Conservation (phyloP, 2,888 invertebrate genomes). For the Barypeithes pellucidus region DNA sequence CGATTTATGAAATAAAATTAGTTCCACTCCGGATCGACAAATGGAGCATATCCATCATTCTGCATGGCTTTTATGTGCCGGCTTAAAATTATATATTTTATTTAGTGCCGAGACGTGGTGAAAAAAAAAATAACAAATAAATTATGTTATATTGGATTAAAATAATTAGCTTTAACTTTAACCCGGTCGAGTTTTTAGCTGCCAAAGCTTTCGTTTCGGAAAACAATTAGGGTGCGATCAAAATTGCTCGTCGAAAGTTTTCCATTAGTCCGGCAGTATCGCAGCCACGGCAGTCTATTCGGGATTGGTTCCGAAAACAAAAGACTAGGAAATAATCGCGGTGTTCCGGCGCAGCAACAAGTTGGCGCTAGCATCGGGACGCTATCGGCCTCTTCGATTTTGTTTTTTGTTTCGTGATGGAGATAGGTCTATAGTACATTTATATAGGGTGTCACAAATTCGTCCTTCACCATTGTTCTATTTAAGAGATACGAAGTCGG, state of each 20-base stretch:
- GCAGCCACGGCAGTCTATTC: conserved; percentile 14
- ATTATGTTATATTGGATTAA: too few species aligned
- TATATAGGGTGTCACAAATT: too few species aligned
- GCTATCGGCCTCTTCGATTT: conserved; percentile 29
- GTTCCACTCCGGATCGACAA: conserved; percentile 14
- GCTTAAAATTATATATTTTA: conserved; percentile 17
- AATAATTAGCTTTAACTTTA: too few species aligned
- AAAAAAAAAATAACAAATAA: too few species aligned
- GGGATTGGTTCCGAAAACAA: conserved; percentile 39
- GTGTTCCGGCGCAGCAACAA: conserved; percentile 38
- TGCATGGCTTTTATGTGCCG: background rate
- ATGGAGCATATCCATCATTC: conserved; percentile 20
- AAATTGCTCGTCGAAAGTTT: conserved; percentile 29
- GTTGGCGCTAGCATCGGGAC: conserved; percentile 31
- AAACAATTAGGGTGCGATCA: conserved; percentile 28
- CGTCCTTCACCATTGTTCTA: too few species aligned
- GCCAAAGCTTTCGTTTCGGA: too few species aligned
- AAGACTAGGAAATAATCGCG: conserved; percentile 33
- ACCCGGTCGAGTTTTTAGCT: too few species aligned
- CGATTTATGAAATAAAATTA: conserved; percentile 27
- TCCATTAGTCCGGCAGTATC: conserved; percentile 32
- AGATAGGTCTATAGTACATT: too few species aligned
- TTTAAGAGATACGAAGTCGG: too few species aligned
- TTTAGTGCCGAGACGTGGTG: conserved; percentile 3
- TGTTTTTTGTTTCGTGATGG: too few species aligned